These are phyloP conservation scores for Pinctada fucata DNA, from an alignment of 2,888 invertebrate genomes.

Conservation along the genomic window DNA sequence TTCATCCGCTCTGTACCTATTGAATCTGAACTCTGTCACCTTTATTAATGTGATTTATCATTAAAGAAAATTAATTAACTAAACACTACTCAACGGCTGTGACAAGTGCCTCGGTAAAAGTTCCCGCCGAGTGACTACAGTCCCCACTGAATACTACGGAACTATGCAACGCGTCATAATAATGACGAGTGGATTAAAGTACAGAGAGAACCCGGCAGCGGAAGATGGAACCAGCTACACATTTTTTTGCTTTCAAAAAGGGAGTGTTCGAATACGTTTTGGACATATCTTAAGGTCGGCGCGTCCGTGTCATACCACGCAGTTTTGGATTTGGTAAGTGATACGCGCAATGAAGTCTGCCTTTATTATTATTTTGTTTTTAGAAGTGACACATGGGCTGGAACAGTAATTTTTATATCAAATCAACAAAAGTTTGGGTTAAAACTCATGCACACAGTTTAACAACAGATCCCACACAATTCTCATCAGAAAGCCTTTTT, in stretches of 20 bases:
- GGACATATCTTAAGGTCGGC: too few relatives aligned
- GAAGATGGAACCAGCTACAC: too few relatives aligned
- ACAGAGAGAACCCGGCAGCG: too few relatives aligned
- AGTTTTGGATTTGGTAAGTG: too few relatives aligned
- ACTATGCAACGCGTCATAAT: too few relatives aligned
- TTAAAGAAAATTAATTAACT: slow-evolving; percentile 11
- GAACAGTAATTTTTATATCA: slow-evolving; percentile 40
- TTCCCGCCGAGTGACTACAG: not conserved
- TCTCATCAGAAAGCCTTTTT: slow-evolving; percentile 56
- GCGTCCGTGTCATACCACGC: too few relatives aligned
- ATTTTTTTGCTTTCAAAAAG: too few relatives aligned
- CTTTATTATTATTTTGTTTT: too few relatives aligned
- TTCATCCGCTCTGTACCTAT: not conserved
- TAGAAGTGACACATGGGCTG: not conserved
- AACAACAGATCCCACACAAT: slow-evolving; percentile 45
- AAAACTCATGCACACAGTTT: slow-evolving; percentile 34
- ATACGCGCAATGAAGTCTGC: too few relatives aligned
- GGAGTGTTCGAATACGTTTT: too few relatives aligned
- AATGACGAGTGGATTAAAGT: too few relatives aligned
- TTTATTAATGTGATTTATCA: slow-evolving; percentile 2
- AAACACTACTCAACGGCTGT: not conserved
- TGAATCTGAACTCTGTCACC: slow-evolving; percentile 6
- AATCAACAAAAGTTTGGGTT: slow-evolving; percentile 33
- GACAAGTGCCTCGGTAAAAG: not conserved
- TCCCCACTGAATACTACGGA: too few relatives aligned